Percentiles rank a stretch among this genome's conserved stretches.
phyloP scores from a whole-genome alignment of 2,113 vertebrate genomes.

The Paramormyrops kingsleyae region DNA sequence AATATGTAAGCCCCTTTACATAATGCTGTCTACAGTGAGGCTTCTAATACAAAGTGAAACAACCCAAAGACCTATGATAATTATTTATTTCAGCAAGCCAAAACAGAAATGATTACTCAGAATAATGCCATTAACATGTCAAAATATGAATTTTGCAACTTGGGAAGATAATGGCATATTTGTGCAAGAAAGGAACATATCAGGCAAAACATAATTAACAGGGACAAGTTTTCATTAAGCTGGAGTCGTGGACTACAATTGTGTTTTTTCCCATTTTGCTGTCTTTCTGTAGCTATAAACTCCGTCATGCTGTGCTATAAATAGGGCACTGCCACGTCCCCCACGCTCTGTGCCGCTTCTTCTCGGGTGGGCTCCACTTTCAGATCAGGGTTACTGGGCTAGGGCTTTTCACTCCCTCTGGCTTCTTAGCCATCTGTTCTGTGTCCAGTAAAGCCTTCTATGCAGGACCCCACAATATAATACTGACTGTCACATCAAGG shows the following conservation, averaged over 20 bases:
- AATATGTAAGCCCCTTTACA: not conserved
- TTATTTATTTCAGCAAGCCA: not conserved
- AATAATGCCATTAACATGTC: slow-evolving; percentile 9
- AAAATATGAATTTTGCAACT: not conserved
- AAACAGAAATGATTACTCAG: not conserved
- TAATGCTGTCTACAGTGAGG: not conserved
- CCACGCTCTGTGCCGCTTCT: not conserved
- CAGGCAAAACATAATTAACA: slow-evolving; percentile 1
- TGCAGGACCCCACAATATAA: not conserved
- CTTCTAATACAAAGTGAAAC: not conserved
- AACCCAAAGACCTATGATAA: not conserved
- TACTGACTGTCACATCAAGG: not conserved
- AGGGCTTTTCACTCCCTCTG: not conserved
- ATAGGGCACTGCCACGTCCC: not conserved
- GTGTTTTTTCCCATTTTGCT: not conserved
- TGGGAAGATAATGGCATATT: not conserved
- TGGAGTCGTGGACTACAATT: not conserved
- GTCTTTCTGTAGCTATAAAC: not conserved
- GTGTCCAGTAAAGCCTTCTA: not conserved
- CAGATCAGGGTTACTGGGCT: not conserved
- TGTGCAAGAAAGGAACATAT: not conserved
- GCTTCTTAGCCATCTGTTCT: not conserved
- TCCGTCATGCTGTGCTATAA: not conserved
- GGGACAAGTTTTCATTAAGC: not conserved
- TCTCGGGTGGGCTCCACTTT: not conserved